These are phyloP conservation scores for Hydraecia micacea DNA, from an alignment of 2,888 invertebrate genomes.

Conservation along the genomic window DNA sequence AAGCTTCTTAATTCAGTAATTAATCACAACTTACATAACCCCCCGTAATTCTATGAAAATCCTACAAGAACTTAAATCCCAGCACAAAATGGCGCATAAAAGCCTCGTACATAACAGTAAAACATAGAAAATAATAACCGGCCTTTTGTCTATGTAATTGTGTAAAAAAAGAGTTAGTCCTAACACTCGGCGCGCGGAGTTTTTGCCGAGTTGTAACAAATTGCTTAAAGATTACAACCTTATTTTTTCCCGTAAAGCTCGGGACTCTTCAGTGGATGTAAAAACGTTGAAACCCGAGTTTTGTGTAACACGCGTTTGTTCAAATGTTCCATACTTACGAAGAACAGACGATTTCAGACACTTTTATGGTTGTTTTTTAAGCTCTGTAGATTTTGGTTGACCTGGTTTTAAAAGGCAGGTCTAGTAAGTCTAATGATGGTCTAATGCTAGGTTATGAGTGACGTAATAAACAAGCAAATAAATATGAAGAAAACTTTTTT, in stretches of 20 bases:
- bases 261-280: slow-evolving; percentile 60
- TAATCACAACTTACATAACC: background rate
- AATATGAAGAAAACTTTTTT: background rate
- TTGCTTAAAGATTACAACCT: slow-evolving; percentile 73
- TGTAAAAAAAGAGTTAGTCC: slow-evolving; percentile 57
- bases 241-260: slow-evolving; percentile 59
- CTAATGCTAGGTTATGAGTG: no score
- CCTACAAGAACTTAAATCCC: background rate
- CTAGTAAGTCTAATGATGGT: background rate
- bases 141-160: slow-evolving; percentile 65
- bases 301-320: slow-evolving; percentile 44
- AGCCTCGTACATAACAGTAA: slow-evolving; percentile 10
- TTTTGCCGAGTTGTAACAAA: slow-evolving; percentile 70
- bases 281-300: slow-evolving; percentile 49
- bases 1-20: background rate
- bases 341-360: slow-evolving; percentile 6
- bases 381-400: background rate
- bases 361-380: slow-evolving; percentile 17
- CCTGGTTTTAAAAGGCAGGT: background rate
- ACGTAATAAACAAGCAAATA: background rate
- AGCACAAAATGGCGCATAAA: slow-evolving; percentile 11
- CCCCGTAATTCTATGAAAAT: background rate
- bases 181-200: slow-evolving; percentile 59
- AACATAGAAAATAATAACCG: slow-evolving; percentile 62
- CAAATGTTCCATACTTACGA: slow-evolving; percentile 48